These are phyloP conservation scores for Camponotus vicinus DNA, from an alignment of 1,140 invertebrate genomes.

Conservation along the genomic window DNA sequence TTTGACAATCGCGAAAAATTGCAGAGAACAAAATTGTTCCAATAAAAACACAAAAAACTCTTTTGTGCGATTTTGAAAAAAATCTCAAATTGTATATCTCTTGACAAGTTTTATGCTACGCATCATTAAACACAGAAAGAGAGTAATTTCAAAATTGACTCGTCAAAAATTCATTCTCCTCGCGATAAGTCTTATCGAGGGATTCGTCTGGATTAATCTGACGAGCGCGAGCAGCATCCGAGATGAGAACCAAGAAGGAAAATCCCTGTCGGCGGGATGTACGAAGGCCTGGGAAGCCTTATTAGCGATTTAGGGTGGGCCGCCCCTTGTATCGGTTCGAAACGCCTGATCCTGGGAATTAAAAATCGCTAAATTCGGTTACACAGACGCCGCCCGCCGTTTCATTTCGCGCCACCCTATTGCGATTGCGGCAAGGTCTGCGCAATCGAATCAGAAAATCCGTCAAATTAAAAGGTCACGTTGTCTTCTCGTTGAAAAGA, in stretches of 20 bases:
- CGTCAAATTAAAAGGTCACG: conserved; percentile 73
- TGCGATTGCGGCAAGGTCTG: conserved; percentile 36
- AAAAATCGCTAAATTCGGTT: conserved; percentile 84
- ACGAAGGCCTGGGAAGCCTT: conserved; percentile 82
- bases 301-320: conserved; percentile 83
- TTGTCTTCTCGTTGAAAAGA: not conserved
- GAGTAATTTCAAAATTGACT: conserved; percentile 22
- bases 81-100: not conserved
- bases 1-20: not conserved
- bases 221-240: conserved; percentile 48
- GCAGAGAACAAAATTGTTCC: not conserved
- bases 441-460: conserved; percentile 69
- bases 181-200: conserved; percentile 43
- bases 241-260: conserved; percentile 80
- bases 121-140: no score
- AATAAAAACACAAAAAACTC: not conserved
- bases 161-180: conserved; percentile 1
- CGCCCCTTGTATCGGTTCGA: conserved; percentile 75
- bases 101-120: not conserved
- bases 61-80: not conserved
- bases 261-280: conserved; percentile 82
- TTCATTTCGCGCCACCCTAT: conserved; percentile 65
- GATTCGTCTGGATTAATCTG: conserved; percentile 58
- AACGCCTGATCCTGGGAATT: conserved; percentile 78
- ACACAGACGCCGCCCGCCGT: conserved; percentile 74